phyloP scores from a whole-genome alignment of 2,797 vertebrate species.

The Prunella strophiata region DNA sequence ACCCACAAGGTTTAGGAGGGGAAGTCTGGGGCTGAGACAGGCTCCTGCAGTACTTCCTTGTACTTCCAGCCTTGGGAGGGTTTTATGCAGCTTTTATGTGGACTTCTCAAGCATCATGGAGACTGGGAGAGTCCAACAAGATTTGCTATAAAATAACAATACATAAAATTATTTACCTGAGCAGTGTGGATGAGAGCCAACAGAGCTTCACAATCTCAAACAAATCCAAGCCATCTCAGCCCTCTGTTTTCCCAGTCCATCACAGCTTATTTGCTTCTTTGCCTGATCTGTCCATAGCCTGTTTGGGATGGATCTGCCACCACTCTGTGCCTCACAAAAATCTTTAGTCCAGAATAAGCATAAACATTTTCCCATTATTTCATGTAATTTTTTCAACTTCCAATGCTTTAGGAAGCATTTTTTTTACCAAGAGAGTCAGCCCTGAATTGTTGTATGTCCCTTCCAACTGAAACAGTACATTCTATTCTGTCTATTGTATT shows the following conservation, averaged over 20 bases:
- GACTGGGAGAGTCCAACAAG: not conserved
- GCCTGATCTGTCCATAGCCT: not conserved
- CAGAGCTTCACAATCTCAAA: not conserved
- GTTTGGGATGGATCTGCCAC: not conserved
- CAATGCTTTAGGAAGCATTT: not conserved
- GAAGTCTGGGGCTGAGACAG: not conserved
- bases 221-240: not conserved
- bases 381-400: not conserved
- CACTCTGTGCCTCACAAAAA: not conserved
- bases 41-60: not conserved
- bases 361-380: not conserved
- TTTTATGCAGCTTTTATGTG: not conserved
- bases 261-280: not conserved
- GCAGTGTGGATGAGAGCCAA: not conserved
- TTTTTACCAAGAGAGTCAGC: not conserved
- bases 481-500: not conserved
- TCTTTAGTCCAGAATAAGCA: not conserved
- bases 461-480: not conserved
- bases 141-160: not conserved
- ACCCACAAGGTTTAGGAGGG: not conserved
- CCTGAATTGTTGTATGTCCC: not conserved
- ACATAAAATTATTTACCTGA: not conserved
- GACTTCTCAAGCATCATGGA: not conserved
- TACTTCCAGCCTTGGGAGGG: not conserved
- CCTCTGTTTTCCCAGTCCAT: not conserved